Percentiles rank a stretch among this genome's conserved stretches.
Conservation (phyloP, 2,113 vertebrate genomes). For the Campylomormyrus numenius region DNA sequence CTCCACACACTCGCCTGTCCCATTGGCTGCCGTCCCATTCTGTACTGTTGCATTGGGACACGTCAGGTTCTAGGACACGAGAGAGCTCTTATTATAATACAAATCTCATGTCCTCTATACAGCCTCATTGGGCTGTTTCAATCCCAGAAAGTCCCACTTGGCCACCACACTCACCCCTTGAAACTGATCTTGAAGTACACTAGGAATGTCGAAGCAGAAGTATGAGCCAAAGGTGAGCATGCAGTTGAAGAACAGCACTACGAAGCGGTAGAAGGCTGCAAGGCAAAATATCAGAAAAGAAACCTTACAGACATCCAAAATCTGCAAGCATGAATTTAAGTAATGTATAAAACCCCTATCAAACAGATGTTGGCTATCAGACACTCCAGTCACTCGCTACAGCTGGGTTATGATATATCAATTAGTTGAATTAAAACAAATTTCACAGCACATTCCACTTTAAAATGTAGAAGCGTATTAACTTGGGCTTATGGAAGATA, state of each 20-base stretch:
- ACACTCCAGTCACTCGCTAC: neutral
- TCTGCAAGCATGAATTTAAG: neutral
- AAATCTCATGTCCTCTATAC: neutral
- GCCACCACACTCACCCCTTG: slow-evolving; percentile 56
- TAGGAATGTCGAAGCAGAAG: slow-evolving; percentile 73
- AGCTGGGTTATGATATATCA: neutral
- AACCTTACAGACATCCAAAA: neutral
- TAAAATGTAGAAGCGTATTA: neutral
- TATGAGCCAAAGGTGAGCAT: slow-evolving; percentile 69
- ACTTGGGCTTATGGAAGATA: neutral
- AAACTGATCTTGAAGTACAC: slow-evolving; percentile 71
- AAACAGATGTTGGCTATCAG: neutral
- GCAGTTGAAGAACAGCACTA: slow-evolving; percentile 71
- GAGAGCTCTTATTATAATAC: slow-evolving; percentile 1
- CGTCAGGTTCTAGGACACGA: slow-evolving; percentile 59
- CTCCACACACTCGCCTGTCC: slow-evolving; percentile 54
- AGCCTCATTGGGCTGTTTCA: neutral
- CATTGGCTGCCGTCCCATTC: slow-evolving; percentile 35
- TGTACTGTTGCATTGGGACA: slow-evolving; percentile 57
- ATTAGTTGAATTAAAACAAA: neutral
- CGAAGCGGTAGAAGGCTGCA: slow-evolving; percentile 58
- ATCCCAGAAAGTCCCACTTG: neutral
- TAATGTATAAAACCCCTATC: neutral
- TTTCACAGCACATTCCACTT: neutral
- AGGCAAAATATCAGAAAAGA: neutral